These are phyloP conservation scores for Rotaria sp. DNA, from an alignment of 2,888 invertebrate species.

Conservation along the genomic window DNA sequence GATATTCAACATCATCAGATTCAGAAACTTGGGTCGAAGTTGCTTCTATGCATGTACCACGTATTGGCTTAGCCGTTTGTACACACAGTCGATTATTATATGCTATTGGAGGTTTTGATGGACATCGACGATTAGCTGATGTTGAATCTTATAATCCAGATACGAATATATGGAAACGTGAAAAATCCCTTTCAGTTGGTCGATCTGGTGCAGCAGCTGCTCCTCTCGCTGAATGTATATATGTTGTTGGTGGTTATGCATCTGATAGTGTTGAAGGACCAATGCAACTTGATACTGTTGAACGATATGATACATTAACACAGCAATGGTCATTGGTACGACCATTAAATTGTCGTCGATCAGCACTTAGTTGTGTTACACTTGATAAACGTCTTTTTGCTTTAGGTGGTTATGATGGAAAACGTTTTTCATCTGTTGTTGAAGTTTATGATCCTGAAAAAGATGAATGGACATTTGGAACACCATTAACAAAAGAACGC, in stretches of 20 bases:
- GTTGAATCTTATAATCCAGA: slow-evolving; percentile 89
- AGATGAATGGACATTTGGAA: slow-evolving; percentile 70
- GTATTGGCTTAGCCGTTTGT: slow-evolving; percentile 68
- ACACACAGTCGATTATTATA: slow-evolving; percentile 62
- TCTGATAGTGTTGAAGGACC: background rate
- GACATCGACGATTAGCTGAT: slow-evolving; percentile 67
- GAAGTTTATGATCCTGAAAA: slow-evolving; percentile 76
- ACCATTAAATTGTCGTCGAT: slow-evolving; percentile 71
- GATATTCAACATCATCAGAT: slow-evolving; percentile 78
- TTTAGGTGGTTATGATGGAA: slow-evolving; percentile 82
- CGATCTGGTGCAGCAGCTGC: slow-evolving; percentile 81
- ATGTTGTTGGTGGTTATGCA: slow-evolving; percentile 82
- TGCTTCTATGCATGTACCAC: slow-evolving; percentile 57
- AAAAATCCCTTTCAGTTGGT: slow-evolving; percentile 69
- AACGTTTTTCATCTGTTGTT: slow-evolving; percentile 72
- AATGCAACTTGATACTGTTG: slow-evolving; percentile 73
- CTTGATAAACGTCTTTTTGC: slow-evolving; percentile 79
- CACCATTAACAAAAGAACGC: slow-evolving; percentile 72
- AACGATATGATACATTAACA: slow-evolving; percentile 76
- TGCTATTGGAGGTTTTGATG: slow-evolving; percentile 84
- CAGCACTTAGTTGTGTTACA: slow-evolving; percentile 78
- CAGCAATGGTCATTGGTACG: slow-evolving; percentile 72
- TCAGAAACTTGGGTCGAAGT: slow-evolving; percentile 65
- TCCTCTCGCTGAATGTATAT: slow-evolving; percentile 75
- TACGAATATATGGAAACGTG: slow-evolving; percentile 76